Conservation (phyloP, 2,888 invertebrate species). For the Boloria selene region DNA sequence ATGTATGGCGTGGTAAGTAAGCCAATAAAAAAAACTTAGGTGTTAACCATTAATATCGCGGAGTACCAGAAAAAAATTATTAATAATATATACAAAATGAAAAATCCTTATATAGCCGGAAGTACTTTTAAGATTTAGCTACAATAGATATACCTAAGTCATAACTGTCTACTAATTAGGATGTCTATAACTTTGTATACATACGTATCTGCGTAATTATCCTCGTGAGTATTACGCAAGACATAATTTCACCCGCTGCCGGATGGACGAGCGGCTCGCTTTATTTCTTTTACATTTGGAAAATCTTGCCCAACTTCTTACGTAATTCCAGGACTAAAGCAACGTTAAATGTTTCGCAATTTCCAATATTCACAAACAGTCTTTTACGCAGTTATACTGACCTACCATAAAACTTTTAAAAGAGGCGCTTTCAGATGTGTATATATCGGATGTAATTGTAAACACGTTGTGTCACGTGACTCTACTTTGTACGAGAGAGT, state of each 20-base stretch:
- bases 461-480: not conserved
- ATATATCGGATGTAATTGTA: slow-evolving; percentile 6
- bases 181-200: not conserved
- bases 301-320: slow-evolving; percentile 71
- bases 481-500: slow-evolving; percentile 7
- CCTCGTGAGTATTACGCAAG: slow-evolving; percentile 62
- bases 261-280: slow-evolving; percentile 57
- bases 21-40: too few relatives aligned
- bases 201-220: slow-evolving; percentile 44
- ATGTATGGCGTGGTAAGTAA: too few relatives aligned
- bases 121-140: not conserved
- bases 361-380: slow-evolving; percentile 66
- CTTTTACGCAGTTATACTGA: slow-evolving; percentile 57
- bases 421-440: slow-evolving; percentile 32
- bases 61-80: too few relatives aligned
- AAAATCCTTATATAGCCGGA: too few relatives aligned
- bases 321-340: slow-evolving; percentile 74
- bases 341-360: slow-evolving; percentile 67
- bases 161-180: not conserved
- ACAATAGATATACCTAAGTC: too few relatives aligned
- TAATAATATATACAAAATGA: too few relatives aligned
- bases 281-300: slow-evolving; percentile 67
- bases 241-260: slow-evolving; percentile 60
- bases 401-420: slow-evolving; percentile 47
- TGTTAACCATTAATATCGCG: too few relatives aligned